Evolutionary conservation across 2,113 vertebrate species (phyloP).

Genomic region (Cettia cetti): DNA sequence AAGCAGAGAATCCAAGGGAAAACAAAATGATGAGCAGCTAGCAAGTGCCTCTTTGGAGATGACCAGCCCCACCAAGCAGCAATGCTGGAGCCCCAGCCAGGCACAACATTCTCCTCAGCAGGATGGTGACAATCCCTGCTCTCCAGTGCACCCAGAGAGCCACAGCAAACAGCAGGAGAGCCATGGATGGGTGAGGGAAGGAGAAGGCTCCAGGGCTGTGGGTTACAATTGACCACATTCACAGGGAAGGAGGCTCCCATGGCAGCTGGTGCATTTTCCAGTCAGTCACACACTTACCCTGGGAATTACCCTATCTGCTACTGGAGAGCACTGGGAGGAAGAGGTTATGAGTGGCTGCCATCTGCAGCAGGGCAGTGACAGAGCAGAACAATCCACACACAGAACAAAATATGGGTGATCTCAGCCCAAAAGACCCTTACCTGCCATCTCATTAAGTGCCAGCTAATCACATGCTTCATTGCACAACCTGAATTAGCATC

Average conservation of each 20-base stretch:
- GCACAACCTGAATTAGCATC: neutral
- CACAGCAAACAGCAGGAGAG: neutral
- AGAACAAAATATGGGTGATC: neutral
- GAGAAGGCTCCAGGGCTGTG: rapidly evolving
- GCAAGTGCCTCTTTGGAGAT: neutral
- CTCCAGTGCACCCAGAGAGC: neutral
- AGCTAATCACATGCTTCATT: rapidly evolving
- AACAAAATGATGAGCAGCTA: neutral
- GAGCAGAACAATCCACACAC: neutral
- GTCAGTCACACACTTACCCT: neutral
- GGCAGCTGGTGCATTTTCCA: neutral
- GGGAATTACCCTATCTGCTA: neutral
- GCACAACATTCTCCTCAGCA: neutral
- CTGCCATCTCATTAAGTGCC: neutral
- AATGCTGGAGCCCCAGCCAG: neutral
- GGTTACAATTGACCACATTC: neutral
- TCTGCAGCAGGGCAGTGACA: neutral
- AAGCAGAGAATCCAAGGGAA: neutral
- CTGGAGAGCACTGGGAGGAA: neutral
- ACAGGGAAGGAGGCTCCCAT: neutral
- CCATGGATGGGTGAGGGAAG: neutral
- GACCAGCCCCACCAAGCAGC: neutral
- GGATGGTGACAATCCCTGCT: neutral
- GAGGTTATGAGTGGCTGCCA: neutral
- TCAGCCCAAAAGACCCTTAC: neutral